Base-by-base conservation (phyloP, 92 coral and sea anemone genomes). In the Chrysogorgia sp. region DNA sequence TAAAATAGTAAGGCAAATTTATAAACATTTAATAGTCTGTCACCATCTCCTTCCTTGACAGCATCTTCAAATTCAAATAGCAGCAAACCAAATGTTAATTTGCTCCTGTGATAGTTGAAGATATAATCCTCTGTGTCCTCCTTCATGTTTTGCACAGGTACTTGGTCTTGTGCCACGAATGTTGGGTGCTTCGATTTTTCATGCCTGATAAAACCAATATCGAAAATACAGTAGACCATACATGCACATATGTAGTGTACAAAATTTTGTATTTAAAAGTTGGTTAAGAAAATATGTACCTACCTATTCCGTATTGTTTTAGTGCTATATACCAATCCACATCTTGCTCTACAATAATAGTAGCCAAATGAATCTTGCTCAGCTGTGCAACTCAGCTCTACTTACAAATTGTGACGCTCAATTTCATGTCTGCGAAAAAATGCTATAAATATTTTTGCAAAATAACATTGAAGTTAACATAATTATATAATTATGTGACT, bases 391-490 rank as follows among this genome's bases (percentile, higher is more conserved):
- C 10, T 8, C 9, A 43, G 17, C 50, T 81, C 81, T 31, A 81
- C 47, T 33, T 41, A 35, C 19, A 71, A 47, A 19, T 72, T 72
- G 47, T 81, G 85, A 13, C 35, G 24, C 41, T 80, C 85, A 71
- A 80, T 53, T 53, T 81, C 85, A 71, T 81, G 85, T 62, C 86
- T 81, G 34, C 52, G n/a, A 58, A 70, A n/a, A 20, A 24, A 23
- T 17, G 47, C 31, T 22, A 15, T 21, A 9, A 34, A 75, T 0
- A 7, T 59, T 53, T 30, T 31, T 8, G 50, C 17, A 43, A 43
- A 17, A 43, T 17, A 8, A 43, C 17, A 43, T 43, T 8, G 9
- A 43, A 8, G 50, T n/a, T 43, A 17, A 43, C 50, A 43, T 43
- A 43, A 17, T 17, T 8, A 17, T 17, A 8, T 43, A 8, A 43